These are phyloP conservation scores for Channa striata DNA, from an alignment of 2,797 vertebrate species.

Conservation along the genomic window DNA sequence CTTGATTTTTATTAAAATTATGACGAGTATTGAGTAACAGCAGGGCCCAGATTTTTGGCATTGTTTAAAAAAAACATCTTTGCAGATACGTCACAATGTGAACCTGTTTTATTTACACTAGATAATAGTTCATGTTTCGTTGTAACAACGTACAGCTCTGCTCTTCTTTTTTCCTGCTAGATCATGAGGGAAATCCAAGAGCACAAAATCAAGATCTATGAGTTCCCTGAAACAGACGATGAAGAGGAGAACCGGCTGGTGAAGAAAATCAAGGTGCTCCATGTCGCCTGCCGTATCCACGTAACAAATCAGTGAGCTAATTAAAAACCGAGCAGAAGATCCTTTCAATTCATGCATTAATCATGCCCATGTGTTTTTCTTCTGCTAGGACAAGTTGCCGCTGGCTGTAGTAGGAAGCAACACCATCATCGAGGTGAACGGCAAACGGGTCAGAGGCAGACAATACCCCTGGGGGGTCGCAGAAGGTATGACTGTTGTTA, in stretches of 20 bases:
- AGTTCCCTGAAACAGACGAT: conserved; percentile 98
- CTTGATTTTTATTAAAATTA: neutral
- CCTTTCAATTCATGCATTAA: neutral
- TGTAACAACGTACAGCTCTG: neutral
- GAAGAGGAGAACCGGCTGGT: conserved; percentile 98
- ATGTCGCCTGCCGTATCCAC: neutral
- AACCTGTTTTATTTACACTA: neutral
- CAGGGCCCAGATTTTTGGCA: neutral
- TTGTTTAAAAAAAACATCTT: no score
- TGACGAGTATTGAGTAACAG: no score
- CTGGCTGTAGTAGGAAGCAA: conserved; percentile 98
- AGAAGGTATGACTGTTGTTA: conserved; percentile 87
- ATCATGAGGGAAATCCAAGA: conserved; percentile 99
- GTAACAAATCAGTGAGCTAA: neutral
- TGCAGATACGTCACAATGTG: neutral
- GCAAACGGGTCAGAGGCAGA: conserved; percentile 94
- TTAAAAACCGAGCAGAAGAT: neutral
- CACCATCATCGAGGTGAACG: conserved; percentile 96
- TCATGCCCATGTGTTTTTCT: neutral
- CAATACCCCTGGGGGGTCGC: conserved; percentile 99
- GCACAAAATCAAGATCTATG: conserved; percentile 99
- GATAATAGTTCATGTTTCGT: neutral
- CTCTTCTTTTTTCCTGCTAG: conserved; percentile 71
- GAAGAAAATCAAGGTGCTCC: conserved; percentile 95
- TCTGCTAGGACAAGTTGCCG: conserved; percentile 93